phyloP scores from a whole-genome alignment of 2,797 vertebrate species.

The Halcyon chelicuti region DNA sequence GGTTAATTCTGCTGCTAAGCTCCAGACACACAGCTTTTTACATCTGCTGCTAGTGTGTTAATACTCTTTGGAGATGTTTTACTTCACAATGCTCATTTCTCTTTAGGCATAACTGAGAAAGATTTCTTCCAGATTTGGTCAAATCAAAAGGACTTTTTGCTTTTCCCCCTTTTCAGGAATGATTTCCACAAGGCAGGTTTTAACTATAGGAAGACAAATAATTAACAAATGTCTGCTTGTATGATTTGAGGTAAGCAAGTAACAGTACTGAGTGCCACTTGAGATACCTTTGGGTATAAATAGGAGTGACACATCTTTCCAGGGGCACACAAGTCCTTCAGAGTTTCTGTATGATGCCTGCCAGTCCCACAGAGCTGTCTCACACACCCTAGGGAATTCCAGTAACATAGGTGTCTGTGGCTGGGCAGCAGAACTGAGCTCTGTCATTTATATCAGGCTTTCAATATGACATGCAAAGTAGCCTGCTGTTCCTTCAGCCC shows the following conservation, averaged over 20 bases:
- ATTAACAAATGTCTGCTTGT: not conserved
- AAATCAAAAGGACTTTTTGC: not conserved
- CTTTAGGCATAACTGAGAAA: not conserved
- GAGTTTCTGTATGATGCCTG: not conserved
- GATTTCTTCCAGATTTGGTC: not conserved
- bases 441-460: not conserved
- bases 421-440: not conserved
- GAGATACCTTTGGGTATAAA: not conserved
- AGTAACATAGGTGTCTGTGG: not conserved
- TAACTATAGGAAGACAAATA: not conserved
- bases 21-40: not conserved
- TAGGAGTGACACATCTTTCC: not conserved
- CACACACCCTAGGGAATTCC: not conserved
- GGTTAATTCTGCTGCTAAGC: constrained; percentile 27
- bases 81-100: not conserved
- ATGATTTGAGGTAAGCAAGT: not conserved
- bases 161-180: not conserved
- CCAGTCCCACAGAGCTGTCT: not conserved
- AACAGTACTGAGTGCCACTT: not conserved
- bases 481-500: not conserved
- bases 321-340: not conserved
- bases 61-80: constrained; percentile 3
- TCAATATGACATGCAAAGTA: not conserved
- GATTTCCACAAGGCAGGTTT: not conserved
- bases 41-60: constrained; percentile 25